Evolutionary conservation across 2,113 vertebrate species (phyloP), one percentile per base, ranked within the genome.

Genomic region (Boleophthalmus pectinirostris): DNA sequence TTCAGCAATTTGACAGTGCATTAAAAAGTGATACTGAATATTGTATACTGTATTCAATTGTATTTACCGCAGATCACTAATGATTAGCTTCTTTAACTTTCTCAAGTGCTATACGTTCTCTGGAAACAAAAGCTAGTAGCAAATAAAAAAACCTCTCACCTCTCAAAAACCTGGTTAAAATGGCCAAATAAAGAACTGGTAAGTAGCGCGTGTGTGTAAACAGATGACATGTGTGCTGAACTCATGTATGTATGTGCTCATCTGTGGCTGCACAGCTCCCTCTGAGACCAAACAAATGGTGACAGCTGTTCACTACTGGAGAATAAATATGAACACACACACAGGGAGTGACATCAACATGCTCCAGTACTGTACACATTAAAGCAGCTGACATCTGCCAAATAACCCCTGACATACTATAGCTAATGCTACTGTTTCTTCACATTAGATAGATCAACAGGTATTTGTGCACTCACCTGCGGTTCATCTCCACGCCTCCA

Each of bases 401-500:
- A 77, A 46, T 49, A 74, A 67, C 68, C 73, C 57, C 49, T 72
- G 23, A 61, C 11, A 38, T 9, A 12, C 14, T 14, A 3, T 23
- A 25, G 23, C 23, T 25, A 58, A 58, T 25, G 14, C 23, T 5
- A 10, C 38, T 43, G 38, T 43, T 43, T 58, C 56, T 15, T 6
- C 13, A 58, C 23, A 25, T 25, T 25, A 58, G 23, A 58, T 13
- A 23, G 56, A 58, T 58, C 23, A 58, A 58, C n/a, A 1, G 11
- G 2, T 16, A 7, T 15, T 0, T 2, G 10, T 61, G 10, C 12
- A 56, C 93, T 93, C 87, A 98, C 97, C 97, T 98, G 82, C 98
- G 94, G 86, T 95, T 98, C 92, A 99, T 97, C 63, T 97, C 97
- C 4, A 90, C 79, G 24, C 96, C 95, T 0, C 86, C 95, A 79